Base-by-base conservation (phyloP, 2,888 invertebrate species). In the Synanthedon tipuliformis region DNA sequence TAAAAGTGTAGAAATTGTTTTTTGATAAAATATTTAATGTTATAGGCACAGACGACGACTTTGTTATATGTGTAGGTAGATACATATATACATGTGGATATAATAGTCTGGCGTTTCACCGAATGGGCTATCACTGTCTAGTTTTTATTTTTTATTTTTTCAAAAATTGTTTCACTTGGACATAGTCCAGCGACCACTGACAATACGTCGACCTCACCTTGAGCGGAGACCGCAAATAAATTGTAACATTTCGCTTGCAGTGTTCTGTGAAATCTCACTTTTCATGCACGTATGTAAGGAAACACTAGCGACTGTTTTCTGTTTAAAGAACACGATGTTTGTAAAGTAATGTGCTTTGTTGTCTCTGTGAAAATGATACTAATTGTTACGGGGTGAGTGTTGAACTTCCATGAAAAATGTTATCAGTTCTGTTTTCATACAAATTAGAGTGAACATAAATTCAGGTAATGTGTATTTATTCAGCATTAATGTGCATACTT, bases 191-290 rank as follows among this genome's bases (percentile, higher is more conserved):
- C 58, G 56, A 23, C 45, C 41, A 52, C 56, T 59, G 68, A 73
- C 75, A 78, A 69, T 68, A 61, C 69, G 64, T 65, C 70, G 65
- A 65, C 65, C 64, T 75, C 71, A 78, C 81, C 82, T 82, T 81
- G 82, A 66, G 58, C 61, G 63, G 63, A 59, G 56, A 73, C 73
- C 75, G 67, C 69, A 78, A 80, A 80, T 81, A 79, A 80, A 74
- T 69, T 64, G 63, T 65, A 61, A 60, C 59, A 65, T 65, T 67
- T 70, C 67, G 65, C 65, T 64, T 66, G 64, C 65, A 65, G 62
- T 61, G 57, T 64, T 64, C 64, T 58, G 61, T 54, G 65, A 62
- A 67, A 63, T 60, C 59, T 63, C 60, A 56, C 53, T 54, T 54
- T 62, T 61, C 57, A 56, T 53, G 54, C 56, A 56, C 59, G 58